phyloP scores from a whole-genome alignment of 2,888 invertebrate genomes.

The Volucella bombylans region DNA sequence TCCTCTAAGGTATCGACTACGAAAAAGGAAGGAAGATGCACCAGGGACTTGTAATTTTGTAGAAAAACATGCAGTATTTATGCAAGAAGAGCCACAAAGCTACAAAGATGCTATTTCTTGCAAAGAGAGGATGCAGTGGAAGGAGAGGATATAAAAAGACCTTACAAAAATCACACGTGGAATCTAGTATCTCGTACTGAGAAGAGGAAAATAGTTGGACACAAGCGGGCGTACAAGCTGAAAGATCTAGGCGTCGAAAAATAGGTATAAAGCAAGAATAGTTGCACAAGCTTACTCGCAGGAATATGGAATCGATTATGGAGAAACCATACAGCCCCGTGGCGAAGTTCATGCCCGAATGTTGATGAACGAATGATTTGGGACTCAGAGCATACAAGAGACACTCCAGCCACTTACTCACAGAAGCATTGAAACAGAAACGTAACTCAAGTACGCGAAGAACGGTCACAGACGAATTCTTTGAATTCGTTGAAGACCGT shows the following conservation, averaged over 20 bases:
- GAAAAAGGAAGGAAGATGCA: background rate
- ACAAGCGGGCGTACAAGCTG: constrained; percentile 75
- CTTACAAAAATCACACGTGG: too few species aligned
- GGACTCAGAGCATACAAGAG: too few species aligned
- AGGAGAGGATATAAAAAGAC: too few species aligned
- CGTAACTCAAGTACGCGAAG: too few species aligned
- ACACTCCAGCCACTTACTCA: too few species aligned
- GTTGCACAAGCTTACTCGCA: constrained; percentile 76
- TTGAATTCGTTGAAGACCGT: too few species aligned
- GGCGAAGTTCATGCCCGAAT: constrained; percentile 56
- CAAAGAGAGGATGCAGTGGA: too few species aligned
- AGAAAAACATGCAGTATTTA: constrained; percentile 31
- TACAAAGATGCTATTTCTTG: too few species aligned
- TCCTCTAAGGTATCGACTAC: background rate
- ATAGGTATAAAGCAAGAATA: constrained; percentile 75
- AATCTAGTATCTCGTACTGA: constrained; percentile 7
- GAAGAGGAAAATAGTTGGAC: constrained; percentile 64
- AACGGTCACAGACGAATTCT: too few species aligned
- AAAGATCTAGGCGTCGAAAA: constrained; percentile 57
- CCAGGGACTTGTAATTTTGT: constrained; percentile 6
- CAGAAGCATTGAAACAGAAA: too few species aligned
- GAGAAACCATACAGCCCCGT: constrained; percentile 78
- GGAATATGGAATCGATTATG: constrained; percentile 76
- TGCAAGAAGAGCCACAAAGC: constrained; percentile 19
- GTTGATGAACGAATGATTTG: too few species aligned